Conservation (phyloP, 2,888 invertebrate species). For the Tigriopus californicus region DNA sequence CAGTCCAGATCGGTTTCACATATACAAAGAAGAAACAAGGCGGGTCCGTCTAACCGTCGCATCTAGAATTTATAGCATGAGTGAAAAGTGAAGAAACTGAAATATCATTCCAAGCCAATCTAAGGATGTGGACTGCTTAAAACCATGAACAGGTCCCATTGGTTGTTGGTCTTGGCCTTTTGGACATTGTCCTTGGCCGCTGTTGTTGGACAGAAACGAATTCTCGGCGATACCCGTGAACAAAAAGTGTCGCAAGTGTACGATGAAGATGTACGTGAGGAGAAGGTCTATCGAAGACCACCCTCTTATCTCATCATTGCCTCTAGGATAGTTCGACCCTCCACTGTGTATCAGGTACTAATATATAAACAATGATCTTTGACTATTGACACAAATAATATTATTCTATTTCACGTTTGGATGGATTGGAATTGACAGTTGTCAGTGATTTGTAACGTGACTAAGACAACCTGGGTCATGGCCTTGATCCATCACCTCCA, state of each 20-base stretch:
- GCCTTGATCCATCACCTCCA: no score
- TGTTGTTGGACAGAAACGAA: background rate
- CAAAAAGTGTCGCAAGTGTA: conserved; percentile 9
- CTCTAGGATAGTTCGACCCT: conserved; percentile 18
- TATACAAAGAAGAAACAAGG: no score
- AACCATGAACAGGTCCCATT: background rate
- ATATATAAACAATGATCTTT: no score
- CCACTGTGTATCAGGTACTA: conserved; percentile 18
- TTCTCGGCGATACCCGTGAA: conserved; percentile 10
- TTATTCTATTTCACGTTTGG: background rate
- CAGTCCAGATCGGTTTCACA: no score
- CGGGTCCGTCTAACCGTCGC: no score
- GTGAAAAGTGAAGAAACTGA: no score
- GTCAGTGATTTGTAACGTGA: no score
- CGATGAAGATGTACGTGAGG: conserved; percentile 7
- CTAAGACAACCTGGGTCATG: no score
- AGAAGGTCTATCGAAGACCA: conserved; percentile 13
- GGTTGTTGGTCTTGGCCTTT: background rate
- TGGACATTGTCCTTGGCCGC: background rate
- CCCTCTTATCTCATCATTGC: conserved; percentile 18
- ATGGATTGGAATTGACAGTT: no score
- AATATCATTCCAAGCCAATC: no score
- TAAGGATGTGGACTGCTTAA: background rate
- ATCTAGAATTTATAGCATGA: no score
- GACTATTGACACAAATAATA: no score